These are phyloP conservation scores for Corapipo altera DNA, from an alignment of 2,113 vertebrate genomes.

Conservation along the genomic window DNA sequence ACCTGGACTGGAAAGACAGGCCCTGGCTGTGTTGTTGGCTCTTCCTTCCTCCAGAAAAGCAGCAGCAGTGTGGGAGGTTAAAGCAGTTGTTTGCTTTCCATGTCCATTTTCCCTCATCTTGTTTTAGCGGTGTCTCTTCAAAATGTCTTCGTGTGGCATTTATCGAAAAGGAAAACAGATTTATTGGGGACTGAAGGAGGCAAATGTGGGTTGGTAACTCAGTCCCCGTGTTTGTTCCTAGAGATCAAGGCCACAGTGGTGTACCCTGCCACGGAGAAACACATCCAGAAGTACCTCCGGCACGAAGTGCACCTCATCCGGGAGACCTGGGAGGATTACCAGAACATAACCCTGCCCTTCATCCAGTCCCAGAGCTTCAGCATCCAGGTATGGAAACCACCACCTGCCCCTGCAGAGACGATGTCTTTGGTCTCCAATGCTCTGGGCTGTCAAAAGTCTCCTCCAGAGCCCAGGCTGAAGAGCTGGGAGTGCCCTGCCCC, in stretches of 20 bases:
- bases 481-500: neutral
- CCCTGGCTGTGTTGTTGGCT: neutral
- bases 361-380: constrained; percentile 88
- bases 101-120: neutral
- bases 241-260: constrained; percentile 92
- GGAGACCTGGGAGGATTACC: constrained; percentile 85
- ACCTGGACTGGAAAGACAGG: neutral
- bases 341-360: constrained; percentile 83
- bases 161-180: neutral
- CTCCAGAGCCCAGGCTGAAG: neutral
- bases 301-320: constrained; percentile 84
- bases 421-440: neutral
- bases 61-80: accelerated
- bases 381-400: constrained; percentile 77
- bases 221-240: constrained; percentile 32
- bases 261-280: constrained; percentile 91
- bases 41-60: neutral
- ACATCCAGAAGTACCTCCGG: constrained; percentile 87
- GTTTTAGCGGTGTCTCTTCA: neutral
- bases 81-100: neutral
- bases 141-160: neutral
- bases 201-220: neutral
- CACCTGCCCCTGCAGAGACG: neutral
- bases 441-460: neutral
- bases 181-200: neutral